Conservation (phyloP, 2,113 vertebrate genomes). For the Planiliza haematocheilus region DNA sequence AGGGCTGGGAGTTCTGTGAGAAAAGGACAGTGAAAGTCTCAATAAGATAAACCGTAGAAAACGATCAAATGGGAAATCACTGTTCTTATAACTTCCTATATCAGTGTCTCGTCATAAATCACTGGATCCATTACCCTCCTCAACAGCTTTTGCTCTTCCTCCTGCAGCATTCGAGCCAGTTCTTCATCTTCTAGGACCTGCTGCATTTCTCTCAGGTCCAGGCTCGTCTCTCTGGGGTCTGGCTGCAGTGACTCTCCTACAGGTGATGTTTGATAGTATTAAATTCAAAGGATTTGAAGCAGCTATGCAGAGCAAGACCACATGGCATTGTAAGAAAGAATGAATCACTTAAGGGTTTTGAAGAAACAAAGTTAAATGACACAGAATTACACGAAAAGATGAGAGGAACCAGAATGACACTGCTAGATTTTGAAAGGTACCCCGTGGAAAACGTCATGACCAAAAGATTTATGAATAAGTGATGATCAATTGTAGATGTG, state of each 20-base stretch:
- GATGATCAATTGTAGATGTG: conserved; percentile 3
- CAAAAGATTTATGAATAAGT: neutral
- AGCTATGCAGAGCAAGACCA: neutral
- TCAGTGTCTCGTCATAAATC: neutral
- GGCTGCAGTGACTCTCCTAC: conserved; percentile 26
- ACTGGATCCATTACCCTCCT: conserved; percentile 46
- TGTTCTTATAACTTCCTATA: neutral
- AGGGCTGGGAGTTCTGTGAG: conserved; percentile 53
- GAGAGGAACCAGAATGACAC: conserved; percentile 16
- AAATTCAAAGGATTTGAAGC: neutral
- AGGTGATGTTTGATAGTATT: neutral
- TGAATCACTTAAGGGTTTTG: conserved; percentile 17
- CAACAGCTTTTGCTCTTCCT: conserved; percentile 72
- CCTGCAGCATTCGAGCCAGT: conserved; percentile 77
- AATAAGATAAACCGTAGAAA: neutral
- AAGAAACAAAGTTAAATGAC: neutral
- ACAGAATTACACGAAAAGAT: conserved; percentile 11
- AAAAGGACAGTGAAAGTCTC: neutral
- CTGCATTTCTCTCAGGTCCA: conserved; percentile 73
- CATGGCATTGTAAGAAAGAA: neutral
- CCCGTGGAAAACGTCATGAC: neutral
- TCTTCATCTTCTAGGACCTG: conserved; percentile 83
- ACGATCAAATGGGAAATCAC: neutral
- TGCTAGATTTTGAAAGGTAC: neutral
- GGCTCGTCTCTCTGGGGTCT: conserved; percentile 38